Evolutionary conservation across 2,797 vertebrate species (phyloP), one percentile per base, ranked within the genome.

Genomic region (Poecilia wingei): DNA sequence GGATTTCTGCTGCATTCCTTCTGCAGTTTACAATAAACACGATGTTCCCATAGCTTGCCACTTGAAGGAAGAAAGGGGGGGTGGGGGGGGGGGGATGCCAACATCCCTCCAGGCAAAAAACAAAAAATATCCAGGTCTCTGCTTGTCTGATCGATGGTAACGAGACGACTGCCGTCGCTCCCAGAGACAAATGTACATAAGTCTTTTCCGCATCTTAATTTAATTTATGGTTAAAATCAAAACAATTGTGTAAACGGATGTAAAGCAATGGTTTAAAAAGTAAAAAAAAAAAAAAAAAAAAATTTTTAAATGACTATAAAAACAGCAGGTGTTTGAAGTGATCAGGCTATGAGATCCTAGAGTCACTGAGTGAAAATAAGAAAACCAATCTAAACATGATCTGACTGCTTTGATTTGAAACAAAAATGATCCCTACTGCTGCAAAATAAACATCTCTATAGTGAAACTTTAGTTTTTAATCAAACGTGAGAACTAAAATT

Each of bases 61-160:
- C 71, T 36, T 77, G 3, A 12, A 61, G 5, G 5, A n/a, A 10
- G 9, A 55, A n/a, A 31, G 31, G 31, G 31, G 31, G 31, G 31
- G 31, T 3, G 36, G 36, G 41, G 41, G 41, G 39, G 41, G 0
- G 18, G 76, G 76, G 47, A 69, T 49, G 43, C n/a, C 3, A 0
- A 9, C 0, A 3, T 7, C 57, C 76, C 84, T 82, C 41, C 49
- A 88, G 91, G 81, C 72, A 53, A 10, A 22, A 9, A 53, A 49
- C 31, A 46, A 12, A 46, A 46, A 45, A 45, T 8, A 46, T 59
- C 46, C 73, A 61, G 57, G 88, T 79, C 84, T 89, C 79, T 84
- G 82, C 91, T 80, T 89, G 89, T 83, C 82, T 84, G 39, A 25
- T 55, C 3, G 2, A 10, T 3, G 0, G 53, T n/a, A 25, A 9